Base-by-base conservation (phyloP, 2,113 vertebrate genomes). In the Lates calcarifer region DNA sequence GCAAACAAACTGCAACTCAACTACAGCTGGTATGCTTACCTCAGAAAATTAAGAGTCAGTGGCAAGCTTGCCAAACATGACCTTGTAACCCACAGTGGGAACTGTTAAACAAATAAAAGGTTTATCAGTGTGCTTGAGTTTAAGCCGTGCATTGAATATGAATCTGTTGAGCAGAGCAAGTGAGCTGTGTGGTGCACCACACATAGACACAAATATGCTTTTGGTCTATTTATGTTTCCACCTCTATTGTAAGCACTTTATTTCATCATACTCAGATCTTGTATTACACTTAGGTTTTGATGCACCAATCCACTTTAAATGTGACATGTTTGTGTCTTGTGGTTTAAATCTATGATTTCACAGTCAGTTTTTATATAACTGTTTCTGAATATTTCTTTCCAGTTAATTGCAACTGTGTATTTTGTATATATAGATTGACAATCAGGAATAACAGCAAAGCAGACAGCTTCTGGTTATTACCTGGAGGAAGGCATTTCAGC, bases 401-500 rank as follows among this genome's bases (percentile, higher is more conserved):
- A 13, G 39, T 41, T 47, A 1, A 22, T 22, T 49, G 22, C 20
- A 20, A 26, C 11, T 63, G 12, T 41, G 7, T 26, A 8, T 17
- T 62, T 51, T 35, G n/a, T 33, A 37, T 35, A 15, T 9, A 33
- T 33, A 8, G 2, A 28, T 26, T 60, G 31, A 69, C 10, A 1
- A 20, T 9, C 13, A n/a, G 22, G 7, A 31, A 31, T n/a, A 55
- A 28, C 4, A 55, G 49, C 5, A 18, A 7, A 3, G 24, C 18
- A n/a, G 6, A 10, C 28, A 26, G 26, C 22, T 12, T 17, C 1
- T 33, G 35, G 26, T n/a, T 49, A 43, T 81, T 68, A 94, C 92
- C 93, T 87, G 90, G 81, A 33, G 93, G 98, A 71, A 99, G 94
- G 65, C 94, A 96, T 73, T 96, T 97, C 62, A 99, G 95, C 51